Percentiles rank a stretch among this genome's conserved stretches.
phyloP scores from a whole-genome alignment of 2,113 vertebrate genomes.

The Rissa tridactyla region DNA sequence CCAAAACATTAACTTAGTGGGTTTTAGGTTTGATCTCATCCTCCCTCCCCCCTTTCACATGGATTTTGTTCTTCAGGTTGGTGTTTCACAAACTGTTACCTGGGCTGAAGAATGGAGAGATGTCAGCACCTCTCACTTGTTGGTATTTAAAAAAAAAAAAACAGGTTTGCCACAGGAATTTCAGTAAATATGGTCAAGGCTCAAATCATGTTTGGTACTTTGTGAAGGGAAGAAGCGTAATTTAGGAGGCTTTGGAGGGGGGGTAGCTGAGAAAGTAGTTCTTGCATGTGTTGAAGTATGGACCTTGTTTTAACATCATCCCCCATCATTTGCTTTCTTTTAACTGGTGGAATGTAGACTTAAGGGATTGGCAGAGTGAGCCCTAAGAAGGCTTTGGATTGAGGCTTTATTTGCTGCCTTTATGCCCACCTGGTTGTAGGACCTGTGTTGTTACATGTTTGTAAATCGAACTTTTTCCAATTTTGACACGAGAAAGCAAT shows the following conservation, averaged over 20 bases:
- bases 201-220: not conserved
- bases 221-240: not conserved
- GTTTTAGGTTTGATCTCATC: not conserved
- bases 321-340: not conserved
- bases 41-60: not conserved
- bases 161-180: not conserved
- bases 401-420: not conserved
- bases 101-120: not conserved
- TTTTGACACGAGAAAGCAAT: not conserved
- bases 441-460: not conserved
- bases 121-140: accelerated
- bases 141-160: not conserved
- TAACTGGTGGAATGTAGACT: not conserved
- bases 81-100: not conserved
- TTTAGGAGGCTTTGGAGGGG: not conserved
- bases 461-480: too few relatives aligned
- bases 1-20: not conserved
- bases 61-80: not conserved
- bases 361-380: not conserved
- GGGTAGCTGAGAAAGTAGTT: not conserved
- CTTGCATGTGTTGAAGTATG: not conserved
- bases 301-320: not conserved
- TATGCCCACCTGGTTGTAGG: not conserved
- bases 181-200: not conserved
- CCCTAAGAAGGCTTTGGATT: not conserved